Evolutionary conservation across 2,888 invertebrate genomes (phyloP), one percentile per base, ranked within the genome.

Genomic region (Acanthosepion lycidas): DNA sequence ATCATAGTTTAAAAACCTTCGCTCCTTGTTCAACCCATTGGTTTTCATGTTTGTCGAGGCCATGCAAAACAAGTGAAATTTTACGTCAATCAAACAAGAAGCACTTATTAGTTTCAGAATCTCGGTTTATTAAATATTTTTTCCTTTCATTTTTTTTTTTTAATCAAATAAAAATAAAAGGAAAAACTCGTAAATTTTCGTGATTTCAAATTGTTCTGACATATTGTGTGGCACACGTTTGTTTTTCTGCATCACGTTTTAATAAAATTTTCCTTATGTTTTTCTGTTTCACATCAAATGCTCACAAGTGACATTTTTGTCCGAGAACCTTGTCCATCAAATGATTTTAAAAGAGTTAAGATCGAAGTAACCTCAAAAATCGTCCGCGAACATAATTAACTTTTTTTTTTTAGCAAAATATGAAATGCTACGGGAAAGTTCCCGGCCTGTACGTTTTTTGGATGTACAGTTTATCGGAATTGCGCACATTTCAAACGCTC

Each of bases 161-260:
- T 15, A 12, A 78, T 64, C n/a, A n/a, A 9, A 9, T 15, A 78
- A 18, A 20, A 59, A 26, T 6, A 59, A 59, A 59, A 59, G 5
- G 59, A 55, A 59, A 20, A 59, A 23, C 23, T 33, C 78, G 12
- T 78, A 9, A 78, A n/a, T 33, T 78, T 78, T 15, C 15, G 4
- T 78, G n/a, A n/a, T n/a, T 78, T 78, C n/a, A 78, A 78, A 78
- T 78, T 18, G 78, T 78, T 78, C n/a, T 78, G 78, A 78, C 78
- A 78, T 78, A 33, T 78, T 4, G n/a, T 78, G 78, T 23, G 6
- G n/a, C 33, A 78, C 33, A 33, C n/a, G 15, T n/a, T 78, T n/a
- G 33, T 9, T 78, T 42, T 59, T 59, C 23, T 26, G 59, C 59
- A 78, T n/a, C 15, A 12, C 15, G n/a, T 78, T 78, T 78, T n/a